Evolutionary conservation across 2,888 invertebrate species (phyloP).

Genomic region (Corbicula japonica): DNA sequence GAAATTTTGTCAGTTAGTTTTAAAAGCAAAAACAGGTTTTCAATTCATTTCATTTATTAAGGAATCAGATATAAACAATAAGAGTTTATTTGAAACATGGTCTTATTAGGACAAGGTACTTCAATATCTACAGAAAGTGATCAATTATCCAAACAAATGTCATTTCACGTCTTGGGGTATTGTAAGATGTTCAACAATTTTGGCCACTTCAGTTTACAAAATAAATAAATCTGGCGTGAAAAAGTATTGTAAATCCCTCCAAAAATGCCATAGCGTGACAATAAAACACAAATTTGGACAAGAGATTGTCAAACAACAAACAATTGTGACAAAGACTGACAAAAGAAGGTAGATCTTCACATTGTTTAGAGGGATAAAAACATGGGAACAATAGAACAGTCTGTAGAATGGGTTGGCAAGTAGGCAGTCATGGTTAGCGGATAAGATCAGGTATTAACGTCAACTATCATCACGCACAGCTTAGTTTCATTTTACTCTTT

Average conservation of each 20-base stretch:
- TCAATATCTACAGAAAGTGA: too few species aligned
- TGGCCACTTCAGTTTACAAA: slow-evolving; percentile 23
- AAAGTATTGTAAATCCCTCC: slow-evolving; percentile 3
- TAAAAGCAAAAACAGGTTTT: too few species aligned
- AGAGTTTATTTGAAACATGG: too few species aligned
- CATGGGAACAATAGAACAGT: not conserved
- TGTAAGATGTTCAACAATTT: slow-evolving; percentile 2
- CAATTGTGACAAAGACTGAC: slow-evolving; percentile 21
- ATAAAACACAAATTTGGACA: slow-evolving; percentile 27
- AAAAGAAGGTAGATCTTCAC: slow-evolving; percentile 15
- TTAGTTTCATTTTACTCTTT: too few species aligned
- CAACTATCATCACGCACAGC: not conserved
- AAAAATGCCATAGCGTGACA: slow-evolving; percentile 30
- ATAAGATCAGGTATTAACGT: not conserved
- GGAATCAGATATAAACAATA: too few species aligned
- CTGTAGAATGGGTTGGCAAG: slow-evolving; percentile 5
- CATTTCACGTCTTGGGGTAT: slow-evolving; percentile 12
- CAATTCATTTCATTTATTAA: too few species aligned
- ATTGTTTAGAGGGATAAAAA: slow-evolving; percentile 20
- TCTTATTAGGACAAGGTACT: too few species aligned
- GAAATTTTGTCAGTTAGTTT: too few species aligned
- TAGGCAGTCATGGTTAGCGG: not conserved
- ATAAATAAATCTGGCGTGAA: slow-evolving; percentile 25
- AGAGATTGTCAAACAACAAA: slow-evolving; percentile 13
- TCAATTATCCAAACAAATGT: too few species aligned